A percentile compares a stretch with the other conserved stretches of the same genome.
Conservation (phyloP, 1,140 invertebrate genomes). For the Brachionus sp. region DNA sequence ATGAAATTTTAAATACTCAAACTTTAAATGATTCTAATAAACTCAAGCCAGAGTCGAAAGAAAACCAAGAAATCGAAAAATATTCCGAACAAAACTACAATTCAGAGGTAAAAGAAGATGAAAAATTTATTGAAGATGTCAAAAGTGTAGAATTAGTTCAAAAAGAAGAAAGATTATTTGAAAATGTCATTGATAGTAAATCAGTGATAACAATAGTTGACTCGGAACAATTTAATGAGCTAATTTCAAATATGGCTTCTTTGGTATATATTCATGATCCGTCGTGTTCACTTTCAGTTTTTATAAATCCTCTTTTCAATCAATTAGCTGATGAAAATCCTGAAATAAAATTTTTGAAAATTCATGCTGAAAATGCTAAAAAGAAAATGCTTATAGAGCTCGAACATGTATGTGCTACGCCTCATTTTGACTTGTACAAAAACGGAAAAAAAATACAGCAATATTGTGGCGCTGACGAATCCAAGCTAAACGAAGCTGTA, state of each 20-base stretch:
- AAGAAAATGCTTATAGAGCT: background rate
- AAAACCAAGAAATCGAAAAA: background rate
- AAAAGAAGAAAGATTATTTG: background rate
- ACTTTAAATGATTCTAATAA: background rate
- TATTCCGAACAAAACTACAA: background rate
- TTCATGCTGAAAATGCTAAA: background rate
- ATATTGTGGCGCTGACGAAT: background rate
- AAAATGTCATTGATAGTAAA: background rate
- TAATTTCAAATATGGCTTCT: background rate
- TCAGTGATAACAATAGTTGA: background rate
- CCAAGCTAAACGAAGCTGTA: background rate
- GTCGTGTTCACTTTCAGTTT: background rate
- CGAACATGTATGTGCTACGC: background rate
- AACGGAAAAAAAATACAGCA: background rate
- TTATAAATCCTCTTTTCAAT: background rate
- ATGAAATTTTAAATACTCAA: background rate
- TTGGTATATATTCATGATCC: background rate
- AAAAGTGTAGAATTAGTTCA: background rate
- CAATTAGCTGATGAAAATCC: background rate
- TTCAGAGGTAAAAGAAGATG: background rate
- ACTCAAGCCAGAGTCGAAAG: background rate
- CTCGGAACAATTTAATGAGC: background rate
- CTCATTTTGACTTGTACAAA: background rate
- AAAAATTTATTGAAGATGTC: background rate
- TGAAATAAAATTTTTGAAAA: background rate